These are phyloP conservation scores for Campopleginae sp. DNA, from an alignment of 2,888 invertebrate genomes.

Conservation along the genomic window DNA sequence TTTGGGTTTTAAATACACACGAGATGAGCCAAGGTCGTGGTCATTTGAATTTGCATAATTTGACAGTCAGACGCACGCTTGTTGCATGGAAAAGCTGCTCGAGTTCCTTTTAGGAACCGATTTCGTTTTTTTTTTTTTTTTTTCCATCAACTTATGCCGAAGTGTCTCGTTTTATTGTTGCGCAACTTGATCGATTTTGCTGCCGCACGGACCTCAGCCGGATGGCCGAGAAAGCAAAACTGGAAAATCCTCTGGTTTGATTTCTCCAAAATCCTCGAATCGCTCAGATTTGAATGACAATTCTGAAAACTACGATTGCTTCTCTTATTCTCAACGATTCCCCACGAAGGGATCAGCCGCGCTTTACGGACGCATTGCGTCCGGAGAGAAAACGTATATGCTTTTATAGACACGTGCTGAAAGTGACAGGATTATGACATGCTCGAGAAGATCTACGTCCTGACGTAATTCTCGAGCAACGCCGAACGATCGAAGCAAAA, in stretches of 20 bases:
- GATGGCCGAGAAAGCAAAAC: background rate
- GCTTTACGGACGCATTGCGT: conserved; percentile 38
- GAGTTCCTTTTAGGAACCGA: background rate
- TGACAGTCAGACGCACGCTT: conserved; percentile 2
- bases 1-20: conserved; percentile 18
- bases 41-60: conserved; percentile 30
- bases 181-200: background rate
- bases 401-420: conserved; percentile 58
- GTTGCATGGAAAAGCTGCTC: background rate
- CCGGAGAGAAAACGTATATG: background rate
- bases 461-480: conserved; percentile 62
- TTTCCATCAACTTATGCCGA: background rate
- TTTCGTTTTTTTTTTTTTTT: background rate
- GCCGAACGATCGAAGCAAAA: conserved; percentile 1
- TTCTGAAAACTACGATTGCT: conserved; percentile 3
- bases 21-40: conserved; percentile 33
- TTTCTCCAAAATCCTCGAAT: background rate
- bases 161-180: background rate
- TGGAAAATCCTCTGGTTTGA: background rate
- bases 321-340: conserved; percentile 39
- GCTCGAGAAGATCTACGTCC: conserved; percentile 43
- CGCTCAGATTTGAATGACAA: background rate
- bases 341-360: conserved; percentile 51
- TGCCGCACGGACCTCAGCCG: background rate
- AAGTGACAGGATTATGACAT: conserved; percentile 67